Base-by-base conservation (phyloP, 2,113 vertebrate species). In the Pipa parva region DNA sequence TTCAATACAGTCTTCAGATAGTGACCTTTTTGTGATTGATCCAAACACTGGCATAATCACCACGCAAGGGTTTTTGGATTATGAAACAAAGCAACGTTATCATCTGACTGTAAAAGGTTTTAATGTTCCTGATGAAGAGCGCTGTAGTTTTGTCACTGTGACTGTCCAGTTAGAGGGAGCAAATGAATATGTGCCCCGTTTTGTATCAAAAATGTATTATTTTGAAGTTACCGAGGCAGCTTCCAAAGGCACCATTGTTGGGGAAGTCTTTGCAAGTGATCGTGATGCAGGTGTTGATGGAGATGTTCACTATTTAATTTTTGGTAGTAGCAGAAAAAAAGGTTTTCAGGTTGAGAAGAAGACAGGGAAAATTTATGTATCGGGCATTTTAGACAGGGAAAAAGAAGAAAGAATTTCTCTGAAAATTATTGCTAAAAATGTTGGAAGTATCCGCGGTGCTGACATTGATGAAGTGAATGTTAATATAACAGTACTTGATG, bases 31-130 rank as follows among this genome's bases (percentile, higher is more conserved):
- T 75, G 92, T 95, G 70, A 95, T 98, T 28, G 93, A 97, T 78
- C 97, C 95, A 15, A 99, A 98, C 77, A 95, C 92, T 0, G 97
- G 96, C 37, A 83, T 90, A 12, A 82, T 99, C 75, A 98, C 93
- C 54, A 99, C 97, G n/a, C 97, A 98, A 82, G 97, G 95, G 7
- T 99, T 99, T 79, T 83, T 99, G 73, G 97, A 99, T 81, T 99
- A 95, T 58, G 97, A 99, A 80, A 89, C 94, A 18, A 96, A 94
- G 71, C 95, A 98, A 81, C 91, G 91, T 70, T 98, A 98, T 79
- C 93, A 97, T 70, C 78, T 98, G 71, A 98, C 88, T 0, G 89
- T 97, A 13, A 97, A 97, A 79, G 96, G 94, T 59, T 99, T 97
- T 78, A 98, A 98, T 39, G 89, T 98, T 63, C 96, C 95, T 0